Conservation (phyloP, 2,797 vertebrate genomes). For the Lithobates sylvaticus region DNA sequence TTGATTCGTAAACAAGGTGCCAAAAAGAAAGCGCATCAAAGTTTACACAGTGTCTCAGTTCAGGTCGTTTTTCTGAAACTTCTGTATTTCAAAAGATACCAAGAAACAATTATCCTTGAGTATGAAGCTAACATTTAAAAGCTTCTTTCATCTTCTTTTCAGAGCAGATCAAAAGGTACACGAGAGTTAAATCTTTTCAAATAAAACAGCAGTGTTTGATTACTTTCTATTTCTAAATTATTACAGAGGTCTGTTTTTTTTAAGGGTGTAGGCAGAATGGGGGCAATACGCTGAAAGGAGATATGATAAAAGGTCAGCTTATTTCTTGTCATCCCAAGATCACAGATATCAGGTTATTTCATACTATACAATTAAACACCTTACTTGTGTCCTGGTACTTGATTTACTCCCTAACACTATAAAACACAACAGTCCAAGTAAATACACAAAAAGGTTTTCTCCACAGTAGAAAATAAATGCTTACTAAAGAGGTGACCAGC, state of each 20-base stretch:
- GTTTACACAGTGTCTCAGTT: conserved; percentile 44
- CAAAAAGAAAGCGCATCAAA: conserved; percentile 51
- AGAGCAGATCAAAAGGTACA: conserved; percentile 60
- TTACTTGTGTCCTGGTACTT: not conserved
- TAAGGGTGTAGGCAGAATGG: conserved; percentile 41
- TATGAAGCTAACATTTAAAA: conserved; percentile 55
- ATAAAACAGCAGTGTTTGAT: conserved; percentile 51
- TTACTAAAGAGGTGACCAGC: too few species aligned
- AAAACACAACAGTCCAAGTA: not conserved
- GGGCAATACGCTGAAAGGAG: conserved; percentile 6
- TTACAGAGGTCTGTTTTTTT: conserved; percentile 39
- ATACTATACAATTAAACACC: not conserved
- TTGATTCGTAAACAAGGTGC: conserved; percentile 34
- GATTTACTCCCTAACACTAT: not conserved
- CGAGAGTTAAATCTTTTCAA: conserved; percentile 55
- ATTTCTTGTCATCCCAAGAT: conserved; percentile 2
- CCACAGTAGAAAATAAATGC: not conserved
- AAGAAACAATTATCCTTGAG: conserved; percentile 59
- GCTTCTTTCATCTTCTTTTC: conserved; percentile 61
- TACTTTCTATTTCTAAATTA: conserved; percentile 49
- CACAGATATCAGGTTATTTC: not conserved
- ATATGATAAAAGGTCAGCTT: conserved; percentile 22
- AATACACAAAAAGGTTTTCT: not conserved
- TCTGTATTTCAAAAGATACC: conserved; percentile 60
- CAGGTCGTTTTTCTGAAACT: conserved; percentile 48